Conservation (phyloP, 2,113 vertebrate species). For the Hemicordylus capensis region DNA sequence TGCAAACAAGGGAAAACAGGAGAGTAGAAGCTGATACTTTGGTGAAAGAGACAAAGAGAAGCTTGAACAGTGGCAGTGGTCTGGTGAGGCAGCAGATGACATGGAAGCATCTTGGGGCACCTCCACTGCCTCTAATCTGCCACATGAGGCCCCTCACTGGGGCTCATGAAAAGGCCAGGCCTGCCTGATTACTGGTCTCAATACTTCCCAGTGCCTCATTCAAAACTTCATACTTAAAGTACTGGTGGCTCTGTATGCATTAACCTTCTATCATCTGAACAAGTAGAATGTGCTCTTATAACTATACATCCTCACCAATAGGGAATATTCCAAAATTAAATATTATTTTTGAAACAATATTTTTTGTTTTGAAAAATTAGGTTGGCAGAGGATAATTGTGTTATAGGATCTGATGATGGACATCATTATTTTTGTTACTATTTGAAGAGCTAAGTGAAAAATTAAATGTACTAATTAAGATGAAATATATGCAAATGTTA, state of each 20-base stretch:
- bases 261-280: background rate
- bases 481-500: background rate
- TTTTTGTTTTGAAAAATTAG: background rate
- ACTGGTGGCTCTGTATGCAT: background rate
- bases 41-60: no score
- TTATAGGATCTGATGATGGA: background rate
- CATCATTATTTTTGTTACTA: background rate
- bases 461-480: background rate
- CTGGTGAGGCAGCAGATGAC: no score
- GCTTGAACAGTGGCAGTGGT: no score
- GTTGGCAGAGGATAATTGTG: no score
- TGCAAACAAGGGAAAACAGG: no score
- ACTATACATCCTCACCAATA: background rate
- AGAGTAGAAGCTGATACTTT: no score
- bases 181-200: background rate
- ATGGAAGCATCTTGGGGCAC: no score
- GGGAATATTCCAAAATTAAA: background rate
- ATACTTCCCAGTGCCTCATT: background rate
- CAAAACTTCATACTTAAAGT: background rate
- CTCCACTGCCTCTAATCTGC: no score
- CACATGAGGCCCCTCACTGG: no score
- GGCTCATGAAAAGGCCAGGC: no score
- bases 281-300: background rate
- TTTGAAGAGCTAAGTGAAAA: background rate
- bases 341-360: background rate